Evolutionary conservation across 2,113 vertebrate species (phyloP).

Genomic region (Lepisosteus osseus): DNA sequence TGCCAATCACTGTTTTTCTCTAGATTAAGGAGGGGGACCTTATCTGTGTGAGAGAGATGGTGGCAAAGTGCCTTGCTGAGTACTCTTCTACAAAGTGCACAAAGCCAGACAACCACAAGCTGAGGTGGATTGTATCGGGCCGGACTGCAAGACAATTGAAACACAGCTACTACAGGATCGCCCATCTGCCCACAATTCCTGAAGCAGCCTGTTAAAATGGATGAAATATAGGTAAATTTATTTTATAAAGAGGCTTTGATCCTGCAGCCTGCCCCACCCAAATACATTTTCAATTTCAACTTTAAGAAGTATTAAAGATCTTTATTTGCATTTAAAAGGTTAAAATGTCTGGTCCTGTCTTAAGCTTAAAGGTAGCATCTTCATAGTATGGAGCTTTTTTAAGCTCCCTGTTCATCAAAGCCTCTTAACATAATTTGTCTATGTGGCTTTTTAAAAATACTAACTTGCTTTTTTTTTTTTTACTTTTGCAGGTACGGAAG

Average conservation of each 20-base stretch:
- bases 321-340: no score
- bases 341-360: no score
- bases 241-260: not conserved
- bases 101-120: conserved; percentile 83
- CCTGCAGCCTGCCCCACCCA: no score
- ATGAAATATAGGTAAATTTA: not conserved
- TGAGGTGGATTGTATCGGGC: conserved; percentile 94
- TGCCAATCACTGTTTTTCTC: not conserved
- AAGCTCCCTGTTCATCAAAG: no score
- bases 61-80: conserved; percentile 86
- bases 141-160: conserved; percentile 87
- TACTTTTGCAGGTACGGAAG: no score
- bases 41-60: conserved; percentile 80
- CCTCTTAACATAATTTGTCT: no score
- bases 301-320: no score
- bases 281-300: no score
- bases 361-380: no score
- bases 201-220: conserved; percentile 69
- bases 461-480: no score
- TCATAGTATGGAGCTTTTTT: no score
- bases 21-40: conserved; percentile 83
- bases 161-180: conserved; percentile 90
- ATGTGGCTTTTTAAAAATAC: no score
- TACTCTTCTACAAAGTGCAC: conserved; percentile 85
- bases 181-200: conserved; percentile 92